Evolutionary conservation across 1,140 invertebrate genomes (phyloP).

Genomic region (Drosophila azteca): DNA sequence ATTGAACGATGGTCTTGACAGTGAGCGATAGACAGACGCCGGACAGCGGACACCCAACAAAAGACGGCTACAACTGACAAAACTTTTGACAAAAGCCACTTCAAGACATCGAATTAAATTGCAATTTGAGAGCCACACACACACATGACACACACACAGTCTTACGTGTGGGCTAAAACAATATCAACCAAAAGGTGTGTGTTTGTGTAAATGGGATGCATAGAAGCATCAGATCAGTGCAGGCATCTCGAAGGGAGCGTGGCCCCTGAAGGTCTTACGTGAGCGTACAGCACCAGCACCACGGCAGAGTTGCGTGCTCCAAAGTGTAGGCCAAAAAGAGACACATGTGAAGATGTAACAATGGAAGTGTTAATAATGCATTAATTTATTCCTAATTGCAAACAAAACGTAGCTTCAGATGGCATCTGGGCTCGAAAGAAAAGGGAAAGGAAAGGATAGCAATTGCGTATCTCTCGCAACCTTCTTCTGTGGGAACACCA

Average conservation of each 20-base stretch:
- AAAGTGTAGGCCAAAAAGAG: constrained; percentile 41
- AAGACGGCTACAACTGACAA: constrained; percentile 48
- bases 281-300: constrained; percentile 29
- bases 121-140: constrained; percentile 58
- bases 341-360: constrained; percentile 44
- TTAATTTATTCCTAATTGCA: constrained; percentile 75
- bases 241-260: constrained; percentile 24
- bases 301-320: constrained; percentile 35
- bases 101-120: constrained; percentile 73
- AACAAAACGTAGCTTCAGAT: constrained; percentile 41
- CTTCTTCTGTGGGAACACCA: constrained; percentile 19
- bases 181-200: constrained; percentile 26
- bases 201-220: constrained; percentile 50
- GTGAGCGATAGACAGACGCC: constrained; percentile 59
- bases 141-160: constrained; percentile 2
- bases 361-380: constrained; percentile 65
- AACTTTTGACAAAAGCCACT: constrained; percentile 64
- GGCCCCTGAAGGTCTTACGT: constrained; percentile 73
- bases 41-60: constrained; percentile 30
- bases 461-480: not conserved
- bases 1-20: constrained; percentile 80
- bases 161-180: constrained; percentile 37
- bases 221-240: constrained; percentile 42
- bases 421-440: not conserved
- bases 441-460: constrained; percentile 31